A percentile compares a stretch with the other conserved stretches of the same genome.
Conservation (phyloP, 2,888 invertebrate species). For the Agapostemon virescens region DNA sequence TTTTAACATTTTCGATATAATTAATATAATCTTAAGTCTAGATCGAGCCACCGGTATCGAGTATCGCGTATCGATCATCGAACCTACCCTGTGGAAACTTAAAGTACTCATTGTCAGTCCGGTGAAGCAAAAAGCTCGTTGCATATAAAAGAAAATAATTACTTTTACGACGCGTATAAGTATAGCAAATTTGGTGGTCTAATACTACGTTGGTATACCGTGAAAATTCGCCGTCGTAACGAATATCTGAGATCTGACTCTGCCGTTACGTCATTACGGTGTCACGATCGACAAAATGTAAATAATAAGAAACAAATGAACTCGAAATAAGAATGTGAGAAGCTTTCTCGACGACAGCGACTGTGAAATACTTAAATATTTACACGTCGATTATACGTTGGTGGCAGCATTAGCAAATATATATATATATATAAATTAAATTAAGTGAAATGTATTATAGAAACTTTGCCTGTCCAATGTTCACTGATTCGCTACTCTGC, state of each 20-base stretch:
- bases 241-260: constrained; percentile 24
- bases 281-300: background rate
- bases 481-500: constrained; percentile 2
- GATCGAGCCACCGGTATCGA: constrained; percentile 12
- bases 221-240: background rate
- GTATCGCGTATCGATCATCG: constrained; percentile 1
- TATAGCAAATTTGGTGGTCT: constrained; percentile 46
- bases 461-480: background rate
- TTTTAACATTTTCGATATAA: constrained; percentile 39
- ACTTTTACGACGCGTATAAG: constrained; percentile 34
- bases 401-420: constrained; percentile 14
- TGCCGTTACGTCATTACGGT: background rate
- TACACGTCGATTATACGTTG: constrained; percentile 1
- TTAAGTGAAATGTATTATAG: constrained; percentile 14
- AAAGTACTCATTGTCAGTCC: constrained; percentile 1
- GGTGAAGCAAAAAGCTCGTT: constrained; percentile 21
- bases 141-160: constrained; percentile 37
- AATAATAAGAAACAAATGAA: constrained; percentile 15
- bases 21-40: constrained; percentile 44
- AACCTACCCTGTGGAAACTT: background rate
- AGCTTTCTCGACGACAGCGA: background rate
- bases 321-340: constrained; percentile 15
- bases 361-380: background rate
- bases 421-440: constrained; percentile 15
- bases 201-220: constrained; percentile 44